Percentiles rank a stretch among this genome's conserved stretches.
Evolutionary conservation across 1,140 invertebrate species (phyloP).

Genomic region (Bombus cullumanus): DNA sequence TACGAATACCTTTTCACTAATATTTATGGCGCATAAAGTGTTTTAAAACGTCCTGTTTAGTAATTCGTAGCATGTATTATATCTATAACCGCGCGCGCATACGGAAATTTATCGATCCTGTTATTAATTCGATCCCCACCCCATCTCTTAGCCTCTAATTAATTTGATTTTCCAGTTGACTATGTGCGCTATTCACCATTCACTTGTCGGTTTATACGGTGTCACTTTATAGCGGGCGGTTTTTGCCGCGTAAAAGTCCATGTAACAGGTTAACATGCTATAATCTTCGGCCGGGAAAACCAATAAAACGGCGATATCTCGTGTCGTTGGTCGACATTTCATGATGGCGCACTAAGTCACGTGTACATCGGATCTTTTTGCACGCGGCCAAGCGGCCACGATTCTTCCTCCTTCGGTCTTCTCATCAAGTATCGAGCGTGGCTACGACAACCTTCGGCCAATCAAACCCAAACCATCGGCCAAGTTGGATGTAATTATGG

Average conservation of each 20-base stretch:
- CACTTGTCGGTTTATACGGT: background rate
- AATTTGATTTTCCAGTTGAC: constrained; percentile 3
- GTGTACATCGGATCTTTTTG: constrained; percentile 18
- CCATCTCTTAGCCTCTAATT: background rate
- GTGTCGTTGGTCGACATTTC: background rate
- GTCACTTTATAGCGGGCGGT: background rate
- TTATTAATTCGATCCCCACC: constrained; percentile 7
- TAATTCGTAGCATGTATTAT: background rate
- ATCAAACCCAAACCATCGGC: constrained; percentile 57
- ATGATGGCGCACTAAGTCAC: constrained; percentile 2
- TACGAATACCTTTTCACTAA: background rate
- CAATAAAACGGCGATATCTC: constrained; percentile 21
- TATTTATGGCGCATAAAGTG: no score
- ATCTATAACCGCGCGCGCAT: background rate
- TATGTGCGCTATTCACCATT: background rate
- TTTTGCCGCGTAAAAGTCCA: background rate
- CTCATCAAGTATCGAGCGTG: constrained; percentile 21
- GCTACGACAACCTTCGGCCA: constrained; percentile 41
- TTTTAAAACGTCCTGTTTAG: background rate
- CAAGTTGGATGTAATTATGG: constrained; percentile 55
- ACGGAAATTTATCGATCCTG: constrained; percentile 1
- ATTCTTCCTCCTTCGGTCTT: background rate
- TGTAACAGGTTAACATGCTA: constrained; percentile 6
- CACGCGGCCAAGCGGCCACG: background rate
- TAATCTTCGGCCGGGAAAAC: background rate